A percentile compares a stretch with the other conserved stretches of the same genome.
phyloP scores from a whole-genome alignment of 2,113 vertebrate genomes.

The Eupsittula cactorum region DNA sequence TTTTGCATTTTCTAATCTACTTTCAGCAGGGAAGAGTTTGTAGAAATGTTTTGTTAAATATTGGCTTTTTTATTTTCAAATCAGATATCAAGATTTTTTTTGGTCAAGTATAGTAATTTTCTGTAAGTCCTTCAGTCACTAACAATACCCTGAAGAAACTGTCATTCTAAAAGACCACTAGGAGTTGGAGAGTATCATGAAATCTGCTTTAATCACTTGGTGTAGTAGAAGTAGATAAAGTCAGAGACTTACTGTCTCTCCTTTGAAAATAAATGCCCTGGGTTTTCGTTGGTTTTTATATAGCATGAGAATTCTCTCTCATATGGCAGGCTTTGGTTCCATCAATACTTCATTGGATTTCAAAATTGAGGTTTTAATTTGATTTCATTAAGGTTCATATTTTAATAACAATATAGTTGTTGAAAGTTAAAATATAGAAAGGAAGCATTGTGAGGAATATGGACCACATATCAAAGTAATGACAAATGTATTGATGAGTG shows the following conservation, averaged over 20 bases:
- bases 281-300: not conserved
- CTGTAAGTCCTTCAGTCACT: not conserved
- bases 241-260: not conserved
- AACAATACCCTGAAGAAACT: not conserved
- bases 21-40: not conserved
- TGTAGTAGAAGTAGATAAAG: not conserved
- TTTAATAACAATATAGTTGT: not conserved
- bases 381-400: not conserved
- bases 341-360: not conserved
- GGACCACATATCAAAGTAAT: not conserved
- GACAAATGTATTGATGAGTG: not conserved
- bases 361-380: not conserved
- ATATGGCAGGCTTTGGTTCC: not conserved
- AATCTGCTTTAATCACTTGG: not conserved
- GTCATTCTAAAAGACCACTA: not conserved
- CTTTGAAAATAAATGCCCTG: not conserved
- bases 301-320: not conserved
- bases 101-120: not conserved
- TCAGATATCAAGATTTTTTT: not conserved
- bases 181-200: not conserved
- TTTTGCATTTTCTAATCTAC: not conserved
- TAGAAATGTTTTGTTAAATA: not conserved
- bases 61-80: not conserved
- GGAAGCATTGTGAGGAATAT: not conserved
- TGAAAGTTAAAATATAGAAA: not conserved